Evolutionary conservation across 2,113 vertebrate species (phyloP).

Genomic region (Pongo pygmaeus): DNA sequence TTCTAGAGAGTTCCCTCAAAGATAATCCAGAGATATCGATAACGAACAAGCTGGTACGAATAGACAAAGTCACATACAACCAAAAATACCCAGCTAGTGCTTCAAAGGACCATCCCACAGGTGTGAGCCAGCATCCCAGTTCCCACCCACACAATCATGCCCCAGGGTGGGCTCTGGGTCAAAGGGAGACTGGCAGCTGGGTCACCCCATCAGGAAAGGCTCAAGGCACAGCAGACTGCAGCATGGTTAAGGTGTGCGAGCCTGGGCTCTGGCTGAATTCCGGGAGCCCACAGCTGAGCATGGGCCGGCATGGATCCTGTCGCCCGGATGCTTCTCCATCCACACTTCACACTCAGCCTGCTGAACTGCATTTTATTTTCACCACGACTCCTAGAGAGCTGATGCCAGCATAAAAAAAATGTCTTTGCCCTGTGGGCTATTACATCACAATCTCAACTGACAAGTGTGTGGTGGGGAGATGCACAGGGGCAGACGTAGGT

Average conservation of each 20-base stretch:
- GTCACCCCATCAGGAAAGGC: not conserved
- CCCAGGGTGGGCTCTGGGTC: not conserved
- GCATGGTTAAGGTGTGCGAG: not conserved
- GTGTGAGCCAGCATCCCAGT: not conserved
- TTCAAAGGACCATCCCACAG: not conserved
- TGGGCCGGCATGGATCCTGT: not conserved
- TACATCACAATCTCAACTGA: slow-evolving; percentile 55
- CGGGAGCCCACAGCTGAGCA: not conserved
- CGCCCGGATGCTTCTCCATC: not conserved
- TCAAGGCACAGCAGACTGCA: not conserved
- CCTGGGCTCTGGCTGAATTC: not conserved
- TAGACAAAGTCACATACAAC: not conserved
- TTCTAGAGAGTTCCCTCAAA: not conserved
- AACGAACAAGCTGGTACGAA: not conserved
- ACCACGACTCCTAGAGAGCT: slow-evolving; percentile 47
- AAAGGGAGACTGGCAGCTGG: no score
- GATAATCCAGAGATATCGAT: not conserved
- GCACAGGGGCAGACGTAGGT: not conserved
- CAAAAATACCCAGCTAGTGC: not conserved
- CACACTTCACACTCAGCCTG: not conserved
- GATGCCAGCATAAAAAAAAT: slow-evolving; percentile 44
- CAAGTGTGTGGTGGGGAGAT: not conserved
- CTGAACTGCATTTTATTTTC: not conserved
- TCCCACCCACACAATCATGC: not conserved
- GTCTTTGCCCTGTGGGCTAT: slow-evolving; percentile 44